phyloP scores from a whole-genome alignment of 30 jellyfish, hydroid and myxozoan genomes.

The Hydra vulgaris region DNA sequence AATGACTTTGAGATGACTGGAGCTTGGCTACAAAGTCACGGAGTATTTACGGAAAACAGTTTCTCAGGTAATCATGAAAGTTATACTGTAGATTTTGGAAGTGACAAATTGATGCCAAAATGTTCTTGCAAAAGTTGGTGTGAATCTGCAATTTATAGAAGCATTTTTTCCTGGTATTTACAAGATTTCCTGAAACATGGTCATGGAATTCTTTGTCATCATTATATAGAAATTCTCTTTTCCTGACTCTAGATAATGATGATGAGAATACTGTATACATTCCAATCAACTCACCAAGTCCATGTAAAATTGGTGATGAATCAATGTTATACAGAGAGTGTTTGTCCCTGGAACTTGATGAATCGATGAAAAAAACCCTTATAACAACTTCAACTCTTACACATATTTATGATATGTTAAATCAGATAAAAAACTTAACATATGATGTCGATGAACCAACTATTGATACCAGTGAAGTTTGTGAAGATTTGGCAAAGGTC shows the following conservation, averaged over 20 bases:
- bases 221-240: background rate
- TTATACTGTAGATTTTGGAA: background rate
- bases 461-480: slow-evolving; percentile 1
- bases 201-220: background rate
- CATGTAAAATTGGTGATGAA: background rate
- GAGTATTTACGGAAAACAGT: no score
- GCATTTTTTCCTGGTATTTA: background rate
- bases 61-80: background rate
- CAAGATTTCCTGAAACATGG: background rate
- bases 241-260: background rate
- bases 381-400: background rate
- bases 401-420: background rate
- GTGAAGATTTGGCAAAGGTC: background rate
- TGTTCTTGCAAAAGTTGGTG: background rate
- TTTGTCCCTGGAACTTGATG: background rate
- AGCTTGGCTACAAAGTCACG: no score
- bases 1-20: no score
- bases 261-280: background rate
- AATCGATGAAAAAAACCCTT: background rate
- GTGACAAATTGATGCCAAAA: background rate
- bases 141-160: background rate
- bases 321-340: background rate
- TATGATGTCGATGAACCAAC: background rate
- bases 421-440: slow-evolving; percentile 2
- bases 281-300: background rate